Percentiles rank a stretch among this genome's conserved stretches.
Evolutionary conservation across 2,888 invertebrate species (phyloP).

Genomic region (Sycophila texana): DNA sequence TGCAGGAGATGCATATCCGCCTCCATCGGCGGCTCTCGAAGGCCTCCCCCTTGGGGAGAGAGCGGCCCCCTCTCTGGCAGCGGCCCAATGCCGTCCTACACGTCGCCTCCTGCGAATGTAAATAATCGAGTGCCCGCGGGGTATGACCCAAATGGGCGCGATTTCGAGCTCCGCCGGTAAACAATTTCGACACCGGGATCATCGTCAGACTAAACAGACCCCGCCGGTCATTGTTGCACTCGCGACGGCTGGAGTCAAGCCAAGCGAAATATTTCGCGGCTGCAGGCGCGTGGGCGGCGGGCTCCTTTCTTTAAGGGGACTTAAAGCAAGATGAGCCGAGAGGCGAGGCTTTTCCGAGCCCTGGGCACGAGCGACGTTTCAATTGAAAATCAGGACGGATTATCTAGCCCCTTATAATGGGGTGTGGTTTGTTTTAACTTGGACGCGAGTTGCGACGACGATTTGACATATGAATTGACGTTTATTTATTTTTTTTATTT

Average conservation of each 20-base stretch:
- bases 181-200: constrained; percentile 36
- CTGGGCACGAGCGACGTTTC: no score
- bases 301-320: constrained; percentile 4
- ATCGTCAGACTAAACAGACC: constrained; percentile 32
- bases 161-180: constrained; percentile 26
- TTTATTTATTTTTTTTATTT: no score
- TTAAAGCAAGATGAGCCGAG: constrained; percentile 27
- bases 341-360: background rate
- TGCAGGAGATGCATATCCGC: constrained; percentile 23
- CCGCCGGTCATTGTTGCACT: constrained; percentile 35
- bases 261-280: constrained; percentile 49
- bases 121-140: constrained; percentile 42
- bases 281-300: constrained; percentile 12
- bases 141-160: constrained; percentile 42
- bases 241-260: constrained; percentile 28
- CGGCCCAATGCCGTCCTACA: constrained; percentile 24
- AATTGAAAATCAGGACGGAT: no score
- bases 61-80: constrained; percentile 26
- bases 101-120: constrained; percentile 34
- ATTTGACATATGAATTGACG: no score
- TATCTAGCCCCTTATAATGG: no score
- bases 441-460: no score
- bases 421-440: no score
- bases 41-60: background rate
- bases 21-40: background rate